Percentiles rank a stretch among this genome's conserved stretches.
phyloP scores from a whole-genome alignment of 1,140 invertebrate species.

The Chironomus tepperi region DNA sequence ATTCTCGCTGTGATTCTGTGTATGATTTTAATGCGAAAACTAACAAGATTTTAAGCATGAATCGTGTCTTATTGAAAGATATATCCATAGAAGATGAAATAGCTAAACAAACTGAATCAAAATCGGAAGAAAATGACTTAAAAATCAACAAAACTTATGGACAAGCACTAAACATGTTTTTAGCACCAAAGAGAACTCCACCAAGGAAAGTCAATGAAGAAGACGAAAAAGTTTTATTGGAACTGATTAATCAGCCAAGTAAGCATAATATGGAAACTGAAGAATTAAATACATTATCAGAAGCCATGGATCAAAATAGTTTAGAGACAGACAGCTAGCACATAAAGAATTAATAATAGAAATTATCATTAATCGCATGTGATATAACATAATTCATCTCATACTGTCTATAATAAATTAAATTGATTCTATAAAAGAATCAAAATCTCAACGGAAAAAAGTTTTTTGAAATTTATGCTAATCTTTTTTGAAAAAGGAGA shows the following conservation, averaged over 20 bases:
- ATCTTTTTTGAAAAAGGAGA: no score
- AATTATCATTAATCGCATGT: no score
- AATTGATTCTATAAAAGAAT: no score
- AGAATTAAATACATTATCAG: no score
- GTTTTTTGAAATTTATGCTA: no score
- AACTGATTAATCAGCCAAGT: background rate
- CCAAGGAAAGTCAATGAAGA: background rate
- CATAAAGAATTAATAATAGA: no score
- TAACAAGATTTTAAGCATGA: background rate
- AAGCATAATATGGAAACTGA: no score
- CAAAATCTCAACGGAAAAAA: no score
- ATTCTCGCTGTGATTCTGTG: background rate
- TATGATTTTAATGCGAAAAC: background rate
- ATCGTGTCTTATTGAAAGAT: background rate
- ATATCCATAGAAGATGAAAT: background rate
- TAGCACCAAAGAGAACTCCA: background rate
- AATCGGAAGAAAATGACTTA: background rate
- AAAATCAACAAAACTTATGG: background rate
- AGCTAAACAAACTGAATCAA: background rate
- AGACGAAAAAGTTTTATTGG: background rate
- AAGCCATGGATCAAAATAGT: no score
- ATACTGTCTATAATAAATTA: no score
- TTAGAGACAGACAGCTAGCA: no score
- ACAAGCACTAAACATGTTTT: background rate
- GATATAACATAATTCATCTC: no score